Evolutionary conservation across 2,113 vertebrate species (phyloP).

Genomic region (Misgurnus anguillicaudatus): DNA sequence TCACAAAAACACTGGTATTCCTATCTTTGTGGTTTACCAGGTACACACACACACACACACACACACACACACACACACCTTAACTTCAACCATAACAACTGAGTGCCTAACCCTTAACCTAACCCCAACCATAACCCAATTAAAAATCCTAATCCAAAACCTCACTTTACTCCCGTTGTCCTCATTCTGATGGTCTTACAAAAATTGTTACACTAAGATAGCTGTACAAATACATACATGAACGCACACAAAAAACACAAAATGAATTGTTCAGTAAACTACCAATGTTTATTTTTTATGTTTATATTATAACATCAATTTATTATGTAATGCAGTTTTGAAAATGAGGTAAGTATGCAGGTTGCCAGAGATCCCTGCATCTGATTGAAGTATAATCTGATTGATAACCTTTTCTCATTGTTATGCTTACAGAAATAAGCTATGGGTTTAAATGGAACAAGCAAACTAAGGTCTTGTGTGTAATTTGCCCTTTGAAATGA

Average conservation of each 20-base stretch:
- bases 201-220: too few species aligned
- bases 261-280: not conserved
- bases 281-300: not conserved
- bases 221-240: too few species aligned
- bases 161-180: too few species aligned
- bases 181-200: too few species aligned
- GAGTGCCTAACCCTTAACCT: too few species aligned
- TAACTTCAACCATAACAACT: too few species aligned
- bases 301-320: not conserved
- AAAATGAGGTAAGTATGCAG: conserved; percentile 21
- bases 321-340: not conserved
- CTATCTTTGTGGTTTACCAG: too few species aligned
- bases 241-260: not conserved
- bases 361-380: conserved; percentile 41
- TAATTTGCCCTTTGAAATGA: conserved; percentile 70
- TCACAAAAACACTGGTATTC: too few species aligned
- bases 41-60: too few species aligned
- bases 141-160: too few species aligned
- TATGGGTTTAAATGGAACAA: conserved; percentile 47
- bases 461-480: conserved; percentile 47
- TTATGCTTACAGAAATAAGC: conserved; percentile 56
- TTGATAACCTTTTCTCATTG: conserved; percentile 63
- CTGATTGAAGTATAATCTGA: conserved; percentile 63
- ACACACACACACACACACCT: too few species aligned
- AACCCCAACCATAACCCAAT: too few species aligned